phyloP scores from a whole-genome alignment of 2,888 invertebrate species.

The Drosophila neonasuta region DNA sequence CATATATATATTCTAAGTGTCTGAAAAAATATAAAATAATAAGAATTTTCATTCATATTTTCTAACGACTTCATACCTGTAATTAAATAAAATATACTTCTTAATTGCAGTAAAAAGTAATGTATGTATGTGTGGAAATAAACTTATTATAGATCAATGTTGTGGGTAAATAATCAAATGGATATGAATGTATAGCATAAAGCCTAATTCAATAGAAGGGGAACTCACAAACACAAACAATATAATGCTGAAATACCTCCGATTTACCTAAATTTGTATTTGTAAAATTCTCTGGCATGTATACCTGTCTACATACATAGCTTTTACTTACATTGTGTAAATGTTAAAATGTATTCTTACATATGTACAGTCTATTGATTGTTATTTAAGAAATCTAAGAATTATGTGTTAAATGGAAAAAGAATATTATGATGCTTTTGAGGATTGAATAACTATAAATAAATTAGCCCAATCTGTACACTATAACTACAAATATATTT shows the following conservation, averaged over 20 bases:
- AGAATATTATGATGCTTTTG: constrained; percentile 1
- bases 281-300: constrained; percentile 23
- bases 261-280: constrained; percentile 53
- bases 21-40: background rate
- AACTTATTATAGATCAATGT: constrained; percentile 30
- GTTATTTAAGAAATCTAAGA: constrained; percentile 12
- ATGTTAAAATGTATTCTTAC: constrained; percentile 17
- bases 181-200: constrained; percentile 27
- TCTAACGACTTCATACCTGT: constrained; percentile 31
- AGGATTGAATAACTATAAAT: constrained; percentile 1
- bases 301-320: constrained; percentile 4
- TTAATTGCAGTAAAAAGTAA: constrained; percentile 5
- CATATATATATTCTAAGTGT: constrained; percentile 15
- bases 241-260: constrained; percentile 68
- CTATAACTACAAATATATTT: constrained; percentile 28
- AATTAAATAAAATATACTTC: constrained; percentile 15
- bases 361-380: constrained; percentile 36
- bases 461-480: constrained; percentile 21
- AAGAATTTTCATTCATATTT: constrained; percentile 14
- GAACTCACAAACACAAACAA: constrained; percentile 30
- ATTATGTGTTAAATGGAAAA: constrained; percentile 3
- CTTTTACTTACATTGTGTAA: constrained; percentile 14
- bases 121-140: constrained; percentile 15
- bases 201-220: constrained; percentile 23
- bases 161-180: constrained; percentile 27